Evolutionary conservation across 2,797 vertebrate species (phyloP).

Genomic region (Myotis planiceps): DNA sequence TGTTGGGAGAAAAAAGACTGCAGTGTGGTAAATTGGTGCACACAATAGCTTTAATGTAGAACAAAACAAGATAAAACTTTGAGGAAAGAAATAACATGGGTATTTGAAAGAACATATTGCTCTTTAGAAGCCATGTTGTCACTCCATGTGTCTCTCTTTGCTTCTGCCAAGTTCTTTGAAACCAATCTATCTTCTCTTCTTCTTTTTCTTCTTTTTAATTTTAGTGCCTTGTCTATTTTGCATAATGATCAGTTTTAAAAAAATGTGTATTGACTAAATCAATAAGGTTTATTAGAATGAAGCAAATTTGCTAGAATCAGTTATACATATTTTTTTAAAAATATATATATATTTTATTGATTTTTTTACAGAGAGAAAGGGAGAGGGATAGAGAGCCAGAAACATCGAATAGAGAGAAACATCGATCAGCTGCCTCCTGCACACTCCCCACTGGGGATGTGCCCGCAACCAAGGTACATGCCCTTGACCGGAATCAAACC

Average conservation of each 20-base stretch:
- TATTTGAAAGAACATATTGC: neutral
- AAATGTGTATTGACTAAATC: neutral
- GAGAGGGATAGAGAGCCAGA: no score
- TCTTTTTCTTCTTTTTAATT: neutral
- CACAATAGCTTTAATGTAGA: conserved; percentile 13
- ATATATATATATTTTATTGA: no score
- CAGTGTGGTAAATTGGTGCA: neutral
- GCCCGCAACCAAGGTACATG: no score
- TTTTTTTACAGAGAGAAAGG: no score
- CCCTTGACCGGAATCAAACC: no score
- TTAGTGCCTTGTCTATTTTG: neutral
- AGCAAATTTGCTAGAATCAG: neutral
- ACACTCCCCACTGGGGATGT: no score
- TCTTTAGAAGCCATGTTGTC: neutral
- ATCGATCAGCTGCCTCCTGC: no score
- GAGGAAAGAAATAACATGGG: neutral
- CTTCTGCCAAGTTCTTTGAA: neutral
- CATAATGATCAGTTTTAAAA: neutral
- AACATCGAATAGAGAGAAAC: no score
- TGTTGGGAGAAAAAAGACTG: neutral
- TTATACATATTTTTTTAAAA: neutral
- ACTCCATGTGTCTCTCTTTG: neutral
- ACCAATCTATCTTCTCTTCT: neutral
- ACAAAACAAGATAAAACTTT: neutral
- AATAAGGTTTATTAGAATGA: neutral